Conservation (phyloP, 2,797 vertebrate species). For the Trematomus bernacchii region DNA sequence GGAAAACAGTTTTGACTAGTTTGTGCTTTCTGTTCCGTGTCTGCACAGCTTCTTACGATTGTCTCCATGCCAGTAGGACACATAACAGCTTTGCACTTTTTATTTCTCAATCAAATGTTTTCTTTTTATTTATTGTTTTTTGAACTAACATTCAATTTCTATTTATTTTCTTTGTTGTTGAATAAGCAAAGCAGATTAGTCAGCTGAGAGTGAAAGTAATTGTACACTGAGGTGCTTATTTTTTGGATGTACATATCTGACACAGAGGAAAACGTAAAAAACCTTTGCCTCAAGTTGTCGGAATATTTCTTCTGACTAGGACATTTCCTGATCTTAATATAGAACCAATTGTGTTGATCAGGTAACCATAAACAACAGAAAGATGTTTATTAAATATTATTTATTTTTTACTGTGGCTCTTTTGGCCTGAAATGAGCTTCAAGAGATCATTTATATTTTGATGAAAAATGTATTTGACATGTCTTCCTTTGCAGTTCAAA, state of each 20-base stretch:
- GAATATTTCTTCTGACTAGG: neutral
- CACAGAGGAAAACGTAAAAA: neutral
- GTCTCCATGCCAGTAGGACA: constrained; percentile 27
- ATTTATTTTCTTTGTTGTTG: constrained; percentile 67
- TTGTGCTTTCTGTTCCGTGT: constrained; percentile 18
- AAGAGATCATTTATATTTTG: too few species aligned
- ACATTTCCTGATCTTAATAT: constrained; percentile 18
- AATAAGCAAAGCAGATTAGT: constrained; percentile 25
- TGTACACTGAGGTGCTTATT: constrained; percentile 39
- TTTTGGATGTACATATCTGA: constrained; percentile 22
- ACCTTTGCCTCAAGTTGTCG: neutral
- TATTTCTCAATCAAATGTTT: constrained; percentile 34
- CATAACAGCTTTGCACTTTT: constrained; percentile 53
- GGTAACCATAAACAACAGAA: neutral
- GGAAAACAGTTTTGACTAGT: constrained; percentile 7
- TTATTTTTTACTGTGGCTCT: too few species aligned
- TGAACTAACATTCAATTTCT: constrained; percentile 37
- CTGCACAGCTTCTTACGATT: constrained; percentile 2
- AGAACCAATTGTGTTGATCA: constrained; percentile 4
- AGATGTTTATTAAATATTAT: neutral
- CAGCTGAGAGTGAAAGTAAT: constrained; percentile 18
- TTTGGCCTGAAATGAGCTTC: too few species aligned
- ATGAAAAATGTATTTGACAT: too few species aligned
- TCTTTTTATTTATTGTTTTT: constrained; percentile 66
- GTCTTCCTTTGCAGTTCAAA: too few species aligned